These are phyloP conservation scores for Dendrolimus kikuchii DNA, from an alignment of 1,140 invertebrate genomes.

Conservation along the genomic window DNA sequence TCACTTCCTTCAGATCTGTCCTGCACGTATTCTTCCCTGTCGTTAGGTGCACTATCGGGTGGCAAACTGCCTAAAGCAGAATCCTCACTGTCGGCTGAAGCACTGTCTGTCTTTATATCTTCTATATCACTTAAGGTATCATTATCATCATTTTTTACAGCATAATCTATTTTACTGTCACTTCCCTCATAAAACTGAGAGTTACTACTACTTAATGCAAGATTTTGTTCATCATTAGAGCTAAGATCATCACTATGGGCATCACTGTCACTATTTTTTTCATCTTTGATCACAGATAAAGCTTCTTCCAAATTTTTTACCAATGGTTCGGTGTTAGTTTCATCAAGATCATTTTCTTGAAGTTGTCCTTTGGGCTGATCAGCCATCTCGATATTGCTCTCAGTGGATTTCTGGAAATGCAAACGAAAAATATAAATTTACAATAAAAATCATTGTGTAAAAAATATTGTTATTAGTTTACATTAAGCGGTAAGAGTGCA, in stretches of 20 bases:
- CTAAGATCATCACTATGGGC: conserved; percentile 55
- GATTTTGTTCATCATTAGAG: conserved; percentile 55
- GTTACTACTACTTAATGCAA: conserved; percentile 43
- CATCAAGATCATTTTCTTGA: conserved; percentile 5
- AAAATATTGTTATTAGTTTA: conserved; percentile 1
- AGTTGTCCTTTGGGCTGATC: conserved; percentile 4
- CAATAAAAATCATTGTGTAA: conserved; percentile 1
- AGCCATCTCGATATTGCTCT: not conserved
- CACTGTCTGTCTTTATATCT: conserved; percentile 69
- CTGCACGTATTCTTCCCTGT: conserved; percentile 62
- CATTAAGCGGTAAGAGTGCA: conserved; percentile 15
- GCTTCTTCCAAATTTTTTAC: conserved; percentile 27
- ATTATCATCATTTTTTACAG: conserved; percentile 64
- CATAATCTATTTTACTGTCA: conserved; percentile 64
- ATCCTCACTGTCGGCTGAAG: conserved; percentile 69
- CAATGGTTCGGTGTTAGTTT: conserved; percentile 17
- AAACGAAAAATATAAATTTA: not conserved
- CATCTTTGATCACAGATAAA: conserved; percentile 41
- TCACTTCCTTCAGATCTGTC: conserved; percentile 84
- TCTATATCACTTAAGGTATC: conserved; percentile 69
- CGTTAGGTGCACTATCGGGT: conserved; percentile 43
- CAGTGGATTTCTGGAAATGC: no score
- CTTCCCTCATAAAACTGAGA: conserved; percentile 68
- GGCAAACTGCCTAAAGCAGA: conserved; percentile 67
- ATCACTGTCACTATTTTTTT: conserved; percentile 58